A percentile compares a stretch with the other conserved stretches of the same genome.
Evolutionary conservation across 2,797 vertebrate species (phyloP).

Genomic region (Argya squamiceps): DNA sequence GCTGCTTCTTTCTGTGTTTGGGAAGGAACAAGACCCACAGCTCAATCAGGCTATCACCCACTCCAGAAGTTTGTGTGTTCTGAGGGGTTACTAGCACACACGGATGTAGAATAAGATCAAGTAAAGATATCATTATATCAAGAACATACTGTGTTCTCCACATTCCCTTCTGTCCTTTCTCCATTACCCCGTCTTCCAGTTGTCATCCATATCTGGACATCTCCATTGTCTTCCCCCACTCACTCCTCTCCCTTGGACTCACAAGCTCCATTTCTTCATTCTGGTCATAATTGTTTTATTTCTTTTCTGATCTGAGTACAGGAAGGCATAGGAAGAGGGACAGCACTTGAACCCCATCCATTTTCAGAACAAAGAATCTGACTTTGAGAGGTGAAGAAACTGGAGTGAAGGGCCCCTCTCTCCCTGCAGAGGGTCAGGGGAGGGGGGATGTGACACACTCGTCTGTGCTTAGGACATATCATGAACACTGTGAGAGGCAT

Average conservation of each 20-base stretch:
- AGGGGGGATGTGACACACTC: not conserved
- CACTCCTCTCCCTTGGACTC: not conserved
- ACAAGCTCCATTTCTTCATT: not conserved
- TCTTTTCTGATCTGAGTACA: not conserved
- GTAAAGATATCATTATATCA: not conserved
- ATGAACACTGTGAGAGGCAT: not conserved
- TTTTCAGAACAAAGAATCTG: not conserved
- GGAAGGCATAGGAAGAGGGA: not conserved
- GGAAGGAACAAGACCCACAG: not conserved
- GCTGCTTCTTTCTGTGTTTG: not conserved
- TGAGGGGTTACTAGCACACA: not conserved
- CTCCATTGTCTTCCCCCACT: not conserved
- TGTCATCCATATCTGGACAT: not conserved
- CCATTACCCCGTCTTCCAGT: not conserved
- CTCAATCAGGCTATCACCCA: not conserved
- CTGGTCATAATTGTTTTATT: not conserved
- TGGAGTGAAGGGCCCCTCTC: accelerated
- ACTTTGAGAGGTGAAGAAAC: not conserved
- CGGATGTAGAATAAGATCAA: not conserved
- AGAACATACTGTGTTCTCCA: not conserved
- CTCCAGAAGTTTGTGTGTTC: not conserved
- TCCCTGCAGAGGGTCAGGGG: not conserved
- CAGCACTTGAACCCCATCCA: not conserved
- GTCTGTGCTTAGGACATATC: not conserved
- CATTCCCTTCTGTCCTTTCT: not conserved